Evolutionary conservation across 2,113 vertebrate genomes (phyloP), one percentile per base, ranked within the genome.

Genomic region (Rhynchomys soricoides): DNA sequence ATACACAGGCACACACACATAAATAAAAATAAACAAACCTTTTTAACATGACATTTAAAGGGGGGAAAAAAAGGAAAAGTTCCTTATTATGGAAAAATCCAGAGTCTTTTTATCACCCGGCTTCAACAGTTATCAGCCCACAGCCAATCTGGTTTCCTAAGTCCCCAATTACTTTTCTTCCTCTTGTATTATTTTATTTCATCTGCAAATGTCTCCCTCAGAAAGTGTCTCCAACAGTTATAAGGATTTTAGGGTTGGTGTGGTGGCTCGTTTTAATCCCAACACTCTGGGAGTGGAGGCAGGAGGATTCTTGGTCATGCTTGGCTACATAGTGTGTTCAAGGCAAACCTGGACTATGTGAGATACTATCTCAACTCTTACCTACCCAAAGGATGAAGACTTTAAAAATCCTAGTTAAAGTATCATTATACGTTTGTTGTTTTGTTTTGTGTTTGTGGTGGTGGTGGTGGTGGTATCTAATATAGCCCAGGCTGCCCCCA

Each of bases 11-110:
- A 64, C 50, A 82, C 34, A 57, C 37, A n/a, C 52, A 82, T 40
- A 37, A 57, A 40, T 81, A 81, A 81, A 79, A 81, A 81, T 83
- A 82, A 82, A 82, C 7, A 62, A 82, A 82, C 26, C 40, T 48
- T 86, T 86, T 11, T 6, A 45, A 86, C 31, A 45, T 66, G 59
- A 45, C 59, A 85, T 68, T 62, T 48, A 22, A 66, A 31, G 31
- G 26, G 24, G 16, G 50, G 37, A 87, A 55, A 55, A 62, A 34
- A 74, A 90, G 50, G 48, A 43, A 71, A 48, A 34, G 0, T 50
- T 78, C 43, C 52, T 96, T 79, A 93, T 75, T 74, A 89, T 75
- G 92, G 89, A 97, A 97, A 96, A 97, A 43, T 81, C 70, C 78
- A 77, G 77, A 88, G 31, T 86, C 55, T 89, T 73, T 64, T 94